phyloP scores from a whole-genome alignment of 2,888 invertebrate species.

The Drosophila falleni region DNA sequence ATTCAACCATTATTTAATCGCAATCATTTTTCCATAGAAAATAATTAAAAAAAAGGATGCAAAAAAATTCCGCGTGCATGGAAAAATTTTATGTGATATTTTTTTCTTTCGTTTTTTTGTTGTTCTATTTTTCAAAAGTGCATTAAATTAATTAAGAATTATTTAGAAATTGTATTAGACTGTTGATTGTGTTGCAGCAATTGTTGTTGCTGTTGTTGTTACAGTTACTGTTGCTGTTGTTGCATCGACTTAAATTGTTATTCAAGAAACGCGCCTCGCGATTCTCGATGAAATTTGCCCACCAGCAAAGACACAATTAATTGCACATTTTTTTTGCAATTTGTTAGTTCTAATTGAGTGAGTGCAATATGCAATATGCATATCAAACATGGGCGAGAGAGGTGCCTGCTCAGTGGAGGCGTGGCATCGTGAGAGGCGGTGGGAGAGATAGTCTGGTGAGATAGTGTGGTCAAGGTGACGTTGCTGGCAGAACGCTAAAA shows the following conservation, averaged over 20 bases:
- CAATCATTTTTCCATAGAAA: constrained; percentile 30
- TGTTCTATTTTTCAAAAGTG: constrained; percentile 18
- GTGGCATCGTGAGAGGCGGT: not conserved
- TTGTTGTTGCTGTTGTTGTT: constrained; percentile 9
- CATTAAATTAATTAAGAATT: constrained; percentile 60
- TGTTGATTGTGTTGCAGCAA: constrained; percentile 17
- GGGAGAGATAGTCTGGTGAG: not conserved
- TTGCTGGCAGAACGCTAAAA: constrained; percentile 9
- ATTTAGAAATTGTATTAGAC: constrained; percentile 48
- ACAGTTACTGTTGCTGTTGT: constrained; percentile 15
- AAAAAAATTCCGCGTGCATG: constrained; percentile 30
- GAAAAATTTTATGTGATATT: constrained; percentile 28
- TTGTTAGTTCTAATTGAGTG: constrained; percentile 61
- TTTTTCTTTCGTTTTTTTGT: not conserved
- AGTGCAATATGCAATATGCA: constrained; percentile 55
- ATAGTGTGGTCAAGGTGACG: constrained; percentile 29
- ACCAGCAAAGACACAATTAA: constrained; percentile 55
- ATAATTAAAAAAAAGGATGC: constrained; percentile 19
- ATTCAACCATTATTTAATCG: constrained; percentile 36
- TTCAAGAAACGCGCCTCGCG: constrained; percentile 64
- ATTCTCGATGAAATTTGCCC: constrained; percentile 58
- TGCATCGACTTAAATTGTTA: constrained; percentile 67
- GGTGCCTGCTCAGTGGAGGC: constrained; percentile 8
- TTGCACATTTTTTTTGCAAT: constrained; percentile 46
- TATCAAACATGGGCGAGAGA: constrained; percentile 32